Conservation (phyloP, 2,888 invertebrate species). For the Brassicogethes aeneus region DNA sequence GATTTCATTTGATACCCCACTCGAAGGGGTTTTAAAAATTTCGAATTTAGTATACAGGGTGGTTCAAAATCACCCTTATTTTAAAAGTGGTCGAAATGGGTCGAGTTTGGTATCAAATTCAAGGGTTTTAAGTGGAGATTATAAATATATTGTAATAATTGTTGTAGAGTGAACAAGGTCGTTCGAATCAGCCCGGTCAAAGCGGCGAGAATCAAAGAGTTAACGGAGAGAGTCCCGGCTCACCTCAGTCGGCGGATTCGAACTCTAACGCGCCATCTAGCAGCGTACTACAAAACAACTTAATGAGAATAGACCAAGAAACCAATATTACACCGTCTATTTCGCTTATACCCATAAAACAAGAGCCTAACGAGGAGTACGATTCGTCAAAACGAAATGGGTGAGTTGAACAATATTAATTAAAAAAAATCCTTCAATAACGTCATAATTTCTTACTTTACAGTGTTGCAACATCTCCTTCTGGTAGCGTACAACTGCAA, state of each 20-base stretch:
- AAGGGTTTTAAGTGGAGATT: no score
- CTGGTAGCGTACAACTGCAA: slow-evolving; percentile 34
- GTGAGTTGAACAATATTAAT: no score
- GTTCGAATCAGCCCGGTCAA: slow-evolving; percentile 32
- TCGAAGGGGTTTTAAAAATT: no score
- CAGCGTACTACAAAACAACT: slow-evolving; percentile 47
- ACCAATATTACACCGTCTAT: slow-evolving; percentile 73
- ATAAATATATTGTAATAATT: no score
- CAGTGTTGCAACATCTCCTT: slow-evolving; percentile 29
- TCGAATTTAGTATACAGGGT: no score
- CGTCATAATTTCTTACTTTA: background rate
- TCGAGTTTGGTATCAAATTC: no score
- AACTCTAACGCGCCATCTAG: slow-evolving; percentile 66
- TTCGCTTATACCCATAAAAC: slow-evolving; percentile 78
- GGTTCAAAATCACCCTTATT: no score
- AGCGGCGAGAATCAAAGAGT: slow-evolving; percentile 43
- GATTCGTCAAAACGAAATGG: slow-evolving; percentile 37
- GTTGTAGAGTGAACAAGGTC: slow-evolving; percentile 33
- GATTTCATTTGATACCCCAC: no score
- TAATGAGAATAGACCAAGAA: slow-evolving; percentile 39
- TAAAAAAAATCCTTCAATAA: no score
- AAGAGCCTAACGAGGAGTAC: slow-evolving; percentile 47
- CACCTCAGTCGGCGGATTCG: slow-evolving; percentile 74
- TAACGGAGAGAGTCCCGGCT: slow-evolving; percentile 63
- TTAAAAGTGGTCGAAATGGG: no score